These are phyloP conservation scores for Tetrao urogallus DNA, from an alignment of 2,113 vertebrate genomes.

Conservation along the genomic window DNA sequence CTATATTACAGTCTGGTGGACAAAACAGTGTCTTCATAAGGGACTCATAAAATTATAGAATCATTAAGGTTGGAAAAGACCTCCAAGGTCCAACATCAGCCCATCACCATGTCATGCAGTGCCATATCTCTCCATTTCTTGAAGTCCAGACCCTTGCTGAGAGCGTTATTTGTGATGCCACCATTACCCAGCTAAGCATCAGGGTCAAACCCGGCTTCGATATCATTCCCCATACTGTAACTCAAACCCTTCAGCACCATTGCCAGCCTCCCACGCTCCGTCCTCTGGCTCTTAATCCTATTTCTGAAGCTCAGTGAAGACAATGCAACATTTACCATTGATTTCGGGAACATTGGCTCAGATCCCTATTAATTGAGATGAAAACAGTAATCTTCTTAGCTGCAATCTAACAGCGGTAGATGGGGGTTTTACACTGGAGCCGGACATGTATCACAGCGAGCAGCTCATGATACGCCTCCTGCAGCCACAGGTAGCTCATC, in stretches of 20 bases:
- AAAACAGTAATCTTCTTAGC: background rate
- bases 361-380: background rate
- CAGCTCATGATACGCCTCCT: fast-evolving
- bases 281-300: background rate
- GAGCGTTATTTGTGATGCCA: background rate
- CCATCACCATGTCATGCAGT: too few species aligned
- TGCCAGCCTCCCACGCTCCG: background rate
- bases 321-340: background rate
- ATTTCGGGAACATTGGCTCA: background rate
- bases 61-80: too few species aligned
- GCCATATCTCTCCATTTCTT: too few species aligned
- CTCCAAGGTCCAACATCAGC: too few species aligned
- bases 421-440: fast-evolving
- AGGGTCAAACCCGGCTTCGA: background rate
- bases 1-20: too few species aligned
- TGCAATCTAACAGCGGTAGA: background rate
- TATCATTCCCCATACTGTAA: background rate
- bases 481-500: background rate
- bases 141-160: background rate
- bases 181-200: fast-evolving
- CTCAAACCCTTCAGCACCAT: background rate
- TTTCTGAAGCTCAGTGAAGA: background rate
- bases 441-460: background rate
- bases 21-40: background rate
- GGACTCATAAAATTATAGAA: too few species aligned